Base-by-base conservation (phyloP, 2,888 invertebrate genomes). In the Rhabditoides inermis region DNA sequence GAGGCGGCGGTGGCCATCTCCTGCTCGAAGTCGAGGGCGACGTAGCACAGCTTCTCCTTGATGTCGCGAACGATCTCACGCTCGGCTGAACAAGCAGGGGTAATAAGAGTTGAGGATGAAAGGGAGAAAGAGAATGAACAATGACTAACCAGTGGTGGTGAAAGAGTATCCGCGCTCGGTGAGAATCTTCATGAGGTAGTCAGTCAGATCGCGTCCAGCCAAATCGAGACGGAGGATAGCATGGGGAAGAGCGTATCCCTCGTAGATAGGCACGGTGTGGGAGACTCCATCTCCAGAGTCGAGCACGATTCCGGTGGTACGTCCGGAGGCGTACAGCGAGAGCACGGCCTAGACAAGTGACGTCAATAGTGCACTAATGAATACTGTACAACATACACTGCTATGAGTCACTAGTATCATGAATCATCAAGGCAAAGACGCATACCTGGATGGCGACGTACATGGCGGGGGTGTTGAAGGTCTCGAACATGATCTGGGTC, bases 1-100 rank as follows among this genome's bases (percentile, higher is more conserved):
- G 87, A 86, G 77, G 88, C 87, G 62, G 88, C 88, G 80, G 88
- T 88, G 79, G 87, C 87, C 88, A 88, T 88, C 82, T 88, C 88
- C 59, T 92, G 91, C 79, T 95, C 95, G 63, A 98, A 86, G 79
- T 98, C 91, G 78, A 98, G 95, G n/a, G 94, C 95, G 74, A 95
- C 90, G 78, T 98, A 98, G 80, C 98, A 98, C 28, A 98, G 82
- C 78, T 94, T 94, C 78, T 98, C 98, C 78, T 73, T 73, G 68
- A 91, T 90, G 81, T 91, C 90, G 73, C 90, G 85, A 60, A 90
- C 90, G 77, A 90, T 90, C 84, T 90, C 90, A 76, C 83, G 88
- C 79, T 79, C 60, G 51, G 61, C 61, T n/a, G n/a, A n/a, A n/a
- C n/a, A n/a, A n/a, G n/a, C n/a, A 86, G 58, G 88, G 88, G 80